Evolutionary conservation across 2,888 invertebrate genomes (phyloP).

Genomic region (Gymnoscelis rufifasciata): DNA sequence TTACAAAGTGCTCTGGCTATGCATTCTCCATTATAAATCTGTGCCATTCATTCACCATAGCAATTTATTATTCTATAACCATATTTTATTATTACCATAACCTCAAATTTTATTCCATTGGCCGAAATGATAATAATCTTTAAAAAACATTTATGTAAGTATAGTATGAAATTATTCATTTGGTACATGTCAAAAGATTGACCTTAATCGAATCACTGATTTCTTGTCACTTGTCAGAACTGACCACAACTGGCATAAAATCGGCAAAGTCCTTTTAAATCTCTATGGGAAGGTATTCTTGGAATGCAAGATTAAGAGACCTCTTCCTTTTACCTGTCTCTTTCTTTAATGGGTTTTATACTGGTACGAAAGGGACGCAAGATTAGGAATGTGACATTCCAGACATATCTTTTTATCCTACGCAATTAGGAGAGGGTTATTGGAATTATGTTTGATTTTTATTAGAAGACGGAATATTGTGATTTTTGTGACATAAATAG

Average conservation of each 20-base stretch:
- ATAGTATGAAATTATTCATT: no score
- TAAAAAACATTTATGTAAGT: no score
- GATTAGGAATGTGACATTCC: slow-evolving; percentile 61
- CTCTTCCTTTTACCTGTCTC: slow-evolving; percentile 53
- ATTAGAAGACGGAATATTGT: not conserved
- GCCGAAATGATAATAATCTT: no score
- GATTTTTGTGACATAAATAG: no score
- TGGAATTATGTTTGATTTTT: slow-evolving; percentile 30
- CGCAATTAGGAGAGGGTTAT: slow-evolving; percentile 1
- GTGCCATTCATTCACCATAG: no score
- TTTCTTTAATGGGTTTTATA: slow-evolving; percentile 25
- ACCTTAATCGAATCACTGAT: no score
- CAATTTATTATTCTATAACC: no score
- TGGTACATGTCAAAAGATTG: no score
- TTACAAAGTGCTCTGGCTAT: no score
- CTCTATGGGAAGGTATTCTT: slow-evolving; percentile 75
- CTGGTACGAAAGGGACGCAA: slow-evolving; percentile 34
- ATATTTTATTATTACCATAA: no score
- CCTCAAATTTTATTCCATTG: no score
- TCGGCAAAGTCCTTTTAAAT: slow-evolving; percentile 36
- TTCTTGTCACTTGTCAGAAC: slow-evolving; percentile 4
- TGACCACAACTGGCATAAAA: slow-evolving; percentile 5
- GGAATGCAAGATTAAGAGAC: slow-evolving; percentile 70
- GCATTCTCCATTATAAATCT: no score
- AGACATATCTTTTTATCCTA: slow-evolving; percentile 43